Evolutionary conservation across 1,140 invertebrate species (phyloP), one percentile per base, ranked within the genome.

Genomic region (Phthorimaea operculella): DNA sequence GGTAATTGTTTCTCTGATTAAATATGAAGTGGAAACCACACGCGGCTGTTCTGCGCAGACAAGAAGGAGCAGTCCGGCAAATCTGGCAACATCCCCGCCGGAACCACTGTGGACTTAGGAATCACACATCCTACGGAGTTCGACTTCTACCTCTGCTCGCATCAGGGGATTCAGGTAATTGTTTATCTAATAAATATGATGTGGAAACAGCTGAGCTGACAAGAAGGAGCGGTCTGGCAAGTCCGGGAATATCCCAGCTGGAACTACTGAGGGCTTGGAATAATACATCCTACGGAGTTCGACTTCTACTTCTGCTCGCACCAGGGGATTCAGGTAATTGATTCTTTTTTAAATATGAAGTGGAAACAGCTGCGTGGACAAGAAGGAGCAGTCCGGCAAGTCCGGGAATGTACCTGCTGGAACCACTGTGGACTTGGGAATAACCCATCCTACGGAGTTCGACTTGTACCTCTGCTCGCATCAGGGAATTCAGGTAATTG

Each of bases 261-360:
- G 98, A 53, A 99, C 98, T 39, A 99, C 98, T 3, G 98, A 99
- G 18, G 98, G 99, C 87, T 94, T 98, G 54, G 98, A 57, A 99
- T 99, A 73, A 99, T 98, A 21, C 98, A 99, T 89, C 98, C 98
- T 48, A 99, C 98, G 7, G 98, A 99, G 86, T 99, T 99, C 87
- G 98, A 99, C 86, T 99, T 99, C 86, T 99, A 99, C 85, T 88
- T 99, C n/a, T 99, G 98, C 89, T 98, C 96, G 85, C 98, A 99
- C 85, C 97, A 99, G 86, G 98, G 98, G 61, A 99, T 99, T 73
- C 98, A 99, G 90, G 96, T 96, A 78, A 10, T 6, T 34, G 6
- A 6, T 34, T 34, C 6, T n/a, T n/a, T n/a, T n/a, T n/a, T n/a
- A n/a, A n/a, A n/a, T n/a, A n/a, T n/a, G n/a, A 99, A 99, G 80